Conservation (phyloP, 2,888 invertebrate species). For the Philopedon plagiatum region DNA sequence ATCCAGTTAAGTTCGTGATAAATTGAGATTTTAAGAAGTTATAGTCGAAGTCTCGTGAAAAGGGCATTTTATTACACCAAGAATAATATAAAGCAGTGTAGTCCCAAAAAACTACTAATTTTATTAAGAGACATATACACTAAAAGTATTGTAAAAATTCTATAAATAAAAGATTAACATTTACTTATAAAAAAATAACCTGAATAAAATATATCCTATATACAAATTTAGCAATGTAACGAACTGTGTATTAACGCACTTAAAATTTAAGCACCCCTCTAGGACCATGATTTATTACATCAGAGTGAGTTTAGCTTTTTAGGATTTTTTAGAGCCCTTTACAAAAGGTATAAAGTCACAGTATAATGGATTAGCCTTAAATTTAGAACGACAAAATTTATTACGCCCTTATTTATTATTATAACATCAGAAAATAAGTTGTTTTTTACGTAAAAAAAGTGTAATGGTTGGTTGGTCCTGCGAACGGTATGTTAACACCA, state of each 20-base stretch:
- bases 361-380: constrained; percentile 35
- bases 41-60: too few species aligned
- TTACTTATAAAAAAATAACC: neutral
- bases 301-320: constrained; percentile 31
- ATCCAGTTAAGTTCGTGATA: neutral
- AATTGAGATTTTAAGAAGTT: too few species aligned
- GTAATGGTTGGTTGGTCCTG: too few species aligned
- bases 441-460: neutral
- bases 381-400: constrained; percentile 23
- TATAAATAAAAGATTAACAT: too few species aligned
- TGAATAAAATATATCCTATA: neutral
- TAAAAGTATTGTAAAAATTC: too few species aligned
- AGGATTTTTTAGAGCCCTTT: constrained; percentile 33
- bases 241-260: constrained; percentile 36
- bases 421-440: neutral
- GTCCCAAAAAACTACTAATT: too few species aligned
- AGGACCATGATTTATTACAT: constrained; percentile 34
- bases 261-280: constrained; percentile 28
- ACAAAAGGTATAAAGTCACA: constrained; percentile 39
- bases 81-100: too few species aligned
- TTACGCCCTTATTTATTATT: constrained; percentile 10
- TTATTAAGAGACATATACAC: too few species aligned
- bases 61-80: too few species aligned
- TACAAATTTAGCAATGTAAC: constrained; percentile 30
- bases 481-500: too few species aligned